phyloP scores from a whole-genome alignment of 2,797 vertebrate genomes.

The Spea hammondii region DNA sequence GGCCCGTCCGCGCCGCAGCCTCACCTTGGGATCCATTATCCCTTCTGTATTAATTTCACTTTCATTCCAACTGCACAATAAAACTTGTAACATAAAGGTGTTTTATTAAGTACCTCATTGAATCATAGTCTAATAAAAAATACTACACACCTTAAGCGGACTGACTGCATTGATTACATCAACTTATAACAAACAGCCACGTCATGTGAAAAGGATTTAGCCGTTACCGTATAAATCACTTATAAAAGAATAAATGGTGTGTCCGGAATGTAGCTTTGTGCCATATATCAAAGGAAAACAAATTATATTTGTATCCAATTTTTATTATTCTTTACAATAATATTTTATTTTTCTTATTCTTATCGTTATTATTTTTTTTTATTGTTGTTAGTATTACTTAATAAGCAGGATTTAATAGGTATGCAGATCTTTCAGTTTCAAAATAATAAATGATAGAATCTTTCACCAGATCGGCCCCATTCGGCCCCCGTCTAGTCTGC shows the following conservation, averaged over 20 bases:
- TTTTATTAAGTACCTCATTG: conserved; percentile 51
- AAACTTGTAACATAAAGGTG: conserved; percentile 47
- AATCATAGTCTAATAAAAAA: conserved; percentile 35
- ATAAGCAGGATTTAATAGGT: neutral
- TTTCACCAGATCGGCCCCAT: too few species aligned
- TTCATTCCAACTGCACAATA: conserved; percentile 43
- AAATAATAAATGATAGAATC: neutral
- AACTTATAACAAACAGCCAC: conserved; percentile 37
- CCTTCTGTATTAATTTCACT: conserved; percentile 45
- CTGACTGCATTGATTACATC: conserved; percentile 42
- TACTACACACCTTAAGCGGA: conserved; percentile 32
- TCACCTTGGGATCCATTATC: conserved; percentile 39
- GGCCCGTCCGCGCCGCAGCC: neutral
- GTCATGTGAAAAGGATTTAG: conserved; percentile 21
- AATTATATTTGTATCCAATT: neutral
- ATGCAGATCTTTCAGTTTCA: neutral
- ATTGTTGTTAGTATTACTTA: neutral
- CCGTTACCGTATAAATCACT: neutral
- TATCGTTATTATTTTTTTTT: neutral
- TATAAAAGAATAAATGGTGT: neutral
- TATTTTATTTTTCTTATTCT: neutral
- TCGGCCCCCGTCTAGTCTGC: too few species aligned
- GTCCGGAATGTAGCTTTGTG: neutral
- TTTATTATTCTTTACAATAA: neutral
- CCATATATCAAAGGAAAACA: neutral